Evolutionary conservation across 2,888 invertebrate genomes (phyloP).

Genomic region (Clostera curtula): DNA sequence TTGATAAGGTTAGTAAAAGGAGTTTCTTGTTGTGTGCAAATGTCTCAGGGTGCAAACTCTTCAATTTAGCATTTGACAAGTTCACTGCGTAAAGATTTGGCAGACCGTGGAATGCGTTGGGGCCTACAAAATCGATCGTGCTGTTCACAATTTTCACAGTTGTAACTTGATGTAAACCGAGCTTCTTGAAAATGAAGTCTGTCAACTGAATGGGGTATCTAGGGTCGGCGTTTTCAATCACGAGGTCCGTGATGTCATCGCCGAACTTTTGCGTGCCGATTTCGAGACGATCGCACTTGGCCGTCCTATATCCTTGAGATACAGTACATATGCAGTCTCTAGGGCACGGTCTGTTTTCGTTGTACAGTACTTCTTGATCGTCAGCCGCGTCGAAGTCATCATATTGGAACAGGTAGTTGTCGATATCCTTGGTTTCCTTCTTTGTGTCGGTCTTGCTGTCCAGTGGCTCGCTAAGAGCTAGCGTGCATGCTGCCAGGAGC

Average conservation of each 20-base stretch:
- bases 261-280: constrained; percentile 79
- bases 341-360: constrained; percentile 74
- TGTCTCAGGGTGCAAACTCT: constrained; percentile 79
- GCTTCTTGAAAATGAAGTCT: constrained; percentile 75
- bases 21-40: constrained; percentile 80
- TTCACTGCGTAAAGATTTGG: constrained; percentile 80
- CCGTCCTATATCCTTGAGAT: constrained; percentile 76
- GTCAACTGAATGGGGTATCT: constrained; percentile 75
- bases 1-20: constrained; percentile 78
- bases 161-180: constrained; percentile 78
- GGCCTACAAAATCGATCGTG: constrained; percentile 78
- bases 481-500: constrained; percentile 65
- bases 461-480: constrained; percentile 49
- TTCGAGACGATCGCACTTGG: constrained; percentile 80
- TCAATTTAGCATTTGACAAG: constrained; percentile 80
- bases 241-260: constrained; percentile 78
- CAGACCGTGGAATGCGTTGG: constrained; percentile 81
- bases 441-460: constrained; percentile 51
- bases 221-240: constrained; percentile 78
- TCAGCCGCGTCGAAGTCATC: constrained; percentile 62
- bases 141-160: constrained; percentile 82
- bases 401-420: constrained; percentile 51
- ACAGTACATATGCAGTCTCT: constrained; percentile 77
- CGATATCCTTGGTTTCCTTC: constrained; percentile 39
- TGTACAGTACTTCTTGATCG: constrained; percentile 66